Evolutionary conservation across 2,113 vertebrate species (phyloP).

Genomic region (Cephalophus harveyi): DNA sequence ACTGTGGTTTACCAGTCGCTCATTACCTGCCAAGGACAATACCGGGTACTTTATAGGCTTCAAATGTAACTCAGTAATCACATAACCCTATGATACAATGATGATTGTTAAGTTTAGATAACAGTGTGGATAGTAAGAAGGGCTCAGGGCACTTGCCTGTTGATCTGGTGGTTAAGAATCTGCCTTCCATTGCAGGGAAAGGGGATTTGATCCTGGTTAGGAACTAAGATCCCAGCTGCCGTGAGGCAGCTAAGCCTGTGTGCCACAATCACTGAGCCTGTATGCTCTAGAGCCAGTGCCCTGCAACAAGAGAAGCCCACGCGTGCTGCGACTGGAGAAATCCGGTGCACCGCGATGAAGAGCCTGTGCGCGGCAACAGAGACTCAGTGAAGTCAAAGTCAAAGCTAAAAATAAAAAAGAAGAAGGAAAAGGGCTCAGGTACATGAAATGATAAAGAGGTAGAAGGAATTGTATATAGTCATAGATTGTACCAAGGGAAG

Average conservation of each 20-base stretch:
- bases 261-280: neutral
- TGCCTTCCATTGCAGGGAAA: neutral
- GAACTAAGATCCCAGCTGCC: neutral
- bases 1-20: neutral
- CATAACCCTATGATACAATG: neutral
- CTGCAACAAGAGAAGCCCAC: neutral
- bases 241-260: neutral
- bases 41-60: neutral
- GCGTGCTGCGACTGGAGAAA: neutral
- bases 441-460: neutral
- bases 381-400: neutral
- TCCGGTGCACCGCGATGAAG: fast-evolving
- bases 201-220: neutral
- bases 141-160: neutral
- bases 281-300: neutral
- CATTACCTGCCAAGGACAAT: neutral
- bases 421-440: neutral
- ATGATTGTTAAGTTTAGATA: neutral
- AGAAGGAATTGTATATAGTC: neutral
- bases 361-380: neutral
- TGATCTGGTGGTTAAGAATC: neutral
- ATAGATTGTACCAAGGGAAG: neutral
- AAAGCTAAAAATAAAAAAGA: neutral
- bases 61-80: neutral
- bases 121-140: neutral